Percentiles rank a stretch among this genome's conserved stretches.
Conservation (phyloP, 2,797 vertebrate genomes). For the Eurystomus glaucurus region DNA sequence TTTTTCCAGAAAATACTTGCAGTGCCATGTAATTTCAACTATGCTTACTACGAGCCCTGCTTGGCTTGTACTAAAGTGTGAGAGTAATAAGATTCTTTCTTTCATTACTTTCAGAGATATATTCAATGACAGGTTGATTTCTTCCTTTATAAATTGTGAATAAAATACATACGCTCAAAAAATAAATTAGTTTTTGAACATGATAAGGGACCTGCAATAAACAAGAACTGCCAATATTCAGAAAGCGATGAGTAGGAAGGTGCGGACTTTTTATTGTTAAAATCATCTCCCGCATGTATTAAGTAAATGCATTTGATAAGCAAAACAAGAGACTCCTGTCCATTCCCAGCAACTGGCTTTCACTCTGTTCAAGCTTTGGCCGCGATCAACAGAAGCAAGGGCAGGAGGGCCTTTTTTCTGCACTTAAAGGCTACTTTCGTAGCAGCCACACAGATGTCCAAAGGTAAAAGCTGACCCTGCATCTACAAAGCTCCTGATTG, state of each 20-base stretch:
- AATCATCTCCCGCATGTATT: not conserved
- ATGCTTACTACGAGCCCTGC: not conserved
- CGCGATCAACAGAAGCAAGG: not conserved
- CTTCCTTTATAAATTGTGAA: constrained; percentile 7
- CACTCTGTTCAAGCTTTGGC: not conserved
- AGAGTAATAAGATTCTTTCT: not conserved
- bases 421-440: not conserved
- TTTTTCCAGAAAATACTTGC: constrained; percentile 58
- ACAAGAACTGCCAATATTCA: not conserved
- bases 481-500: not conserved
- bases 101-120: not conserved
- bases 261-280: not conserved
- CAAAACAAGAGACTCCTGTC: not conserved
- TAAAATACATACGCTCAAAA: not conserved
- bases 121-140: not conserved
- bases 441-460: not conserved
- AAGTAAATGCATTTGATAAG: not conserved
- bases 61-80: not conserved
- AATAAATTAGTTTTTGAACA: not conserved
- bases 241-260: not conserved
- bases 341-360: not conserved
- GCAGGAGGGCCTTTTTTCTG: not conserved
- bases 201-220: not conserved
- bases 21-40: constrained; percentile 29
- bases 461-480: not conserved